phyloP scores from a whole-genome alignment of 2,888 invertebrate species.

The Agrotis puta region DNA sequence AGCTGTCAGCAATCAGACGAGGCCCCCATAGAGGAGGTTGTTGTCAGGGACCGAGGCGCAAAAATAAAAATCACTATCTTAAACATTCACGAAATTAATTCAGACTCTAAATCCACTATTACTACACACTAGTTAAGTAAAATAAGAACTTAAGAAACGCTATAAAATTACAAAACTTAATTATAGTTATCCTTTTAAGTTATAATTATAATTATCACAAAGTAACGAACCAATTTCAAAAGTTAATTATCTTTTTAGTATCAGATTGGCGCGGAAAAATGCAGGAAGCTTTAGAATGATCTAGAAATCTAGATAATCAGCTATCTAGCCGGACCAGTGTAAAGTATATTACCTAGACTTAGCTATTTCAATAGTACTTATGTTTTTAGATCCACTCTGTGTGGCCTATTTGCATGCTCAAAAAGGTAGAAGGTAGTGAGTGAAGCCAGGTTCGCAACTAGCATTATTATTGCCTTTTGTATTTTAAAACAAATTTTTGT shows the following conservation, averaged over 20 bases:
- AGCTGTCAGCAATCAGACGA: no score
- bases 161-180: slow-evolving; percentile 1
- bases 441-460: slow-evolving; percentile 12
- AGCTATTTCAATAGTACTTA: slow-evolving; percentile 52
- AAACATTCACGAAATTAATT: not conserved
- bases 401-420: slow-evolving; percentile 61
- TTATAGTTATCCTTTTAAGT: not conserved
- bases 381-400: slow-evolving; percentile 51
- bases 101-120: no score
- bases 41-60: no score
- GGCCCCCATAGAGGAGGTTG: no score
- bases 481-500: no score
- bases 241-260: slow-evolving; percentile 15
- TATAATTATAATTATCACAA: slow-evolving; percentile 11
- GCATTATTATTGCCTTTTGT: not conserved
- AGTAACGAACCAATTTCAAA: slow-evolving; percentile 7
- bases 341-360: slow-evolving; percentile 24
- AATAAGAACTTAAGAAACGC: not conserved
- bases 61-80: not conserved
- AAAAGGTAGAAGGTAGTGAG: slow-evolving; percentile 22
- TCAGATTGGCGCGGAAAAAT: slow-evolving; percentile 28
- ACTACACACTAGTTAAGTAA: not conserved
- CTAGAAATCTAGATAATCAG: slow-evolving; percentile 41
- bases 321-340: slow-evolving; percentile 35
- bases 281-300: slow-evolving; percentile 40